Evolutionary conservation across 23 tunicate species (phyloP).

Genomic region (Trididemnum miniatum): DNA sequence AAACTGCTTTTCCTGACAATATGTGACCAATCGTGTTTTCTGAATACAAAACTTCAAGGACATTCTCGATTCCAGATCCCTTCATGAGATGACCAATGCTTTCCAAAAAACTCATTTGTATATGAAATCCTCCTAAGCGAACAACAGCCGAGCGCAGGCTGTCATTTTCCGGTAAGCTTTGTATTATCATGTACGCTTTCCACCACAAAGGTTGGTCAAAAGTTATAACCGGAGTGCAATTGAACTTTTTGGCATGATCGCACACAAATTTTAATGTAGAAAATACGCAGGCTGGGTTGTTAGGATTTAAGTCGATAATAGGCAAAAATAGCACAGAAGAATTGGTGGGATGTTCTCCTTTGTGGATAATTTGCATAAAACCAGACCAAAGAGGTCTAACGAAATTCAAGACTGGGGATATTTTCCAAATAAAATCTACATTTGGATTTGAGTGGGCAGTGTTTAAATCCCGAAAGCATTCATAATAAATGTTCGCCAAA

Average conservation of each 20-base stretch:
- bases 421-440: background rate
- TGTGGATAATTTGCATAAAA: background rate
- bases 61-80: background rate
- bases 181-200: background rate
- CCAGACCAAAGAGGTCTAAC: background rate
- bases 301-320: background rate
- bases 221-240: no score
- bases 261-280: background rate
- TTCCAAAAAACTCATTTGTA: background rate
- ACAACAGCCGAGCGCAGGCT: background rate
- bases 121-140: background rate
- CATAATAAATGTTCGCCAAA: no score
- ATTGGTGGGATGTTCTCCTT: background rate
- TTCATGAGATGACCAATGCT: background rate
- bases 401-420: background rate
- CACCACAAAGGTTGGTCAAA: background rate
- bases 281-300: background rate
- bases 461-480: no score
- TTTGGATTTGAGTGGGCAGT: background rate
- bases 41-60: background rate
- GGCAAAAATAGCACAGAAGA: background rate
- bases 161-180: background rate
- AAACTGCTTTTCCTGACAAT: slow-evolving; percentile 2
- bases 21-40: background rate
- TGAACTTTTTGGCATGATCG: background rate